A percentile compares a stretch with the other conserved stretches of the same genome.
phyloP scores from a whole-genome alignment of 1,140 invertebrate species.

The Drosophila leontia region DNA sequence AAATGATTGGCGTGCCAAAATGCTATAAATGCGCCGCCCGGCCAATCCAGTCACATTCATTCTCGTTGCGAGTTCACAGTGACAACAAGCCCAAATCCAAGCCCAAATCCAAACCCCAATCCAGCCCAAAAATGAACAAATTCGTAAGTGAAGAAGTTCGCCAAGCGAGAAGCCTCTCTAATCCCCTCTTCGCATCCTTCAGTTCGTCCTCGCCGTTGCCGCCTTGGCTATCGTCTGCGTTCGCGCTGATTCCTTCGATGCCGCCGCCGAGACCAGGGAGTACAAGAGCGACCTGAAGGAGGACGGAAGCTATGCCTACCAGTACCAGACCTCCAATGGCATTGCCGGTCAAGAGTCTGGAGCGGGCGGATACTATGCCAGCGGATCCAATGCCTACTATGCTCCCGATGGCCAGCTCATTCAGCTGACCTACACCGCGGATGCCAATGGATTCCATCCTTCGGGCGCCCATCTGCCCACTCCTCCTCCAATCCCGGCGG shows the following conservation, averaged over 20 bases:
- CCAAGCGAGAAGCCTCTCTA: background rate
- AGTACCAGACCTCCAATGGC: slow-evolving; percentile 88
- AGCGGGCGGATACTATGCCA: slow-evolving; percentile 78
- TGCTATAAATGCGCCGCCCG: slow-evolving; percentile 72
- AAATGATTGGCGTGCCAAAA: slow-evolving; percentile 62
- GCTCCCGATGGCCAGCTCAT: slow-evolving; percentile 85
- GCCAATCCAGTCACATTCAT: slow-evolving; percentile 67
- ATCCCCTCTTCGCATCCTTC: slow-evolving; percentile 1
- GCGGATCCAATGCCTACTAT: slow-evolving; percentile 73
- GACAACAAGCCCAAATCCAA: slow-evolving; percentile 50
- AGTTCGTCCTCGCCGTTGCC: slow-evolving; percentile 68
- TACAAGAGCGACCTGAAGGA: slow-evolving; percentile 85
- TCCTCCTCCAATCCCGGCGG: slow-evolving; percentile 91
- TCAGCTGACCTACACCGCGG: slow-evolving; percentile 89
- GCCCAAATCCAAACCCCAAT: slow-evolving; percentile 10
- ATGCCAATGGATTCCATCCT: slow-evolving; percentile 91
- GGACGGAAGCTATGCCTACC: slow-evolving; percentile 86
- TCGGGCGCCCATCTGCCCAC: slow-evolving; percentile 91
- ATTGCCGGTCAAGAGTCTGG: slow-evolving; percentile 87
- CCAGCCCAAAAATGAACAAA: slow-evolving; percentile 73
- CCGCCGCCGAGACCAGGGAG: slow-evolving; percentile 68
- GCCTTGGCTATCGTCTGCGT: slow-evolving; percentile 50
- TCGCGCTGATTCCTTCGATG: slow-evolving; percentile 71
- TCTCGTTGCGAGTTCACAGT: slow-evolving; percentile 67
- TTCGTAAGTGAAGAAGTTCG: slow-evolving; percentile 59